Evolutionary conservation across 2,888 invertebrate genomes (phyloP).

Genomic region (Phengaris arion): DNA sequence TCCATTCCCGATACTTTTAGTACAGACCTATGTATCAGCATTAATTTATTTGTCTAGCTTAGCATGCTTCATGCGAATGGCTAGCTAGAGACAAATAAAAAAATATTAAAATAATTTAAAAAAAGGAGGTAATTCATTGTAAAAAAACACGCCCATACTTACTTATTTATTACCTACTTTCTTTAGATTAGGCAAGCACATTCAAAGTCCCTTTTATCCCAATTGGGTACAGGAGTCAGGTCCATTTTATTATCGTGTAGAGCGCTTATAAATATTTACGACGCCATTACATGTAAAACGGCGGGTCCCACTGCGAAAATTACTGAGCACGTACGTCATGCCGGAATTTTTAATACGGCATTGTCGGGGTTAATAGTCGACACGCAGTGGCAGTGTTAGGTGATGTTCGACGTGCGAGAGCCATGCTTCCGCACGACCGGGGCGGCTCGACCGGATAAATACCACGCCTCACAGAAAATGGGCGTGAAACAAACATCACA

Average conservation of each 20-base stretch:
- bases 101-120: too few species aligned
- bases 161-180: neutral
- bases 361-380: neutral
- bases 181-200: neutral
- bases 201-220: neutral
- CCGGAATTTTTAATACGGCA: constrained; percentile 13
- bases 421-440: too few species aligned
- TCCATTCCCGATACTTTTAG: too few species aligned
- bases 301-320: neutral
- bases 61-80: too few species aligned
- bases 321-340: neutral
- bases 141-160: too few species aligned
- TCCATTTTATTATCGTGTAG: neutral
- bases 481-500: too few species aligned
- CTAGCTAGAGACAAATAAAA: too few species aligned
- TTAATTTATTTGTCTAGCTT: too few species aligned
- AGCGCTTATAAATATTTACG: neutral
- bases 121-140: too few species aligned
- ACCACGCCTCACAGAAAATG: too few species aligned
- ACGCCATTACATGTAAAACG: neutral
- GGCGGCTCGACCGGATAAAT: too few species aligned
- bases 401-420: neutral
- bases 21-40: too few species aligned
- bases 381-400: neutral
- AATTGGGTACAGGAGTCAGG: neutral